Conservation (phyloP, 2,888 invertebrate species). For the Omphaloscelis lunosa region DNA sequence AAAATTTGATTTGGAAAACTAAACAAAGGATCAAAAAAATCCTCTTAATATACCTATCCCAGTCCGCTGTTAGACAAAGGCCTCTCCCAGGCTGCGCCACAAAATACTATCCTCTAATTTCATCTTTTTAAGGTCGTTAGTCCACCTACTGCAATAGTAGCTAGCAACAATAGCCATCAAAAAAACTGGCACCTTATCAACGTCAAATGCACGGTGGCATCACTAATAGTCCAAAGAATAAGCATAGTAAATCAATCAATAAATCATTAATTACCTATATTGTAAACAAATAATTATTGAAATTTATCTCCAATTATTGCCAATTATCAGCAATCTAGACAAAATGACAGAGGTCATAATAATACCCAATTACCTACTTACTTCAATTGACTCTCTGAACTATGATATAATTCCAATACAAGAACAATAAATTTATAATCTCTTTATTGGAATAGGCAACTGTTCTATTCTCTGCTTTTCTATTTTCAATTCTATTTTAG, state of each 20-base stretch:
- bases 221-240: no score
- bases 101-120: no score
- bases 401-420: not conserved
- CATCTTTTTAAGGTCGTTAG: not conserved
- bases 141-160: not conserved
- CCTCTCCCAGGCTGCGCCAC: not conserved
- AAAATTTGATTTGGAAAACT: not conserved
- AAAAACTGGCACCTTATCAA: not conserved
- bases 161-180: not conserved
- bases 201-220: not conserved
- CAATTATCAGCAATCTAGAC: slow-evolving; percentile 22
- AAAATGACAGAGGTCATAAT: slow-evolving; percentile 28
- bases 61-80: no score
- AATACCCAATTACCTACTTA: slow-evolving; percentile 13
- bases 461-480: no score
- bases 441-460: not conserved
- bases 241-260: slow-evolving; percentile 2
- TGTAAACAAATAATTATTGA: slow-evolving; percentile 6
- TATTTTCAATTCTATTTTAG: not conserved
- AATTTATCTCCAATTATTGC: slow-evolving; percentile 21
- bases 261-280: not conserved
- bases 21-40: not conserved
- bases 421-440: not conserved
- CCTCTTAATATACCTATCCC: not conserved
- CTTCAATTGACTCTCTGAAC: slow-evolving; percentile 9